phyloP scores from a whole-genome alignment of 2,888 invertebrate species.

The Melanostoma mellinum region DNA sequence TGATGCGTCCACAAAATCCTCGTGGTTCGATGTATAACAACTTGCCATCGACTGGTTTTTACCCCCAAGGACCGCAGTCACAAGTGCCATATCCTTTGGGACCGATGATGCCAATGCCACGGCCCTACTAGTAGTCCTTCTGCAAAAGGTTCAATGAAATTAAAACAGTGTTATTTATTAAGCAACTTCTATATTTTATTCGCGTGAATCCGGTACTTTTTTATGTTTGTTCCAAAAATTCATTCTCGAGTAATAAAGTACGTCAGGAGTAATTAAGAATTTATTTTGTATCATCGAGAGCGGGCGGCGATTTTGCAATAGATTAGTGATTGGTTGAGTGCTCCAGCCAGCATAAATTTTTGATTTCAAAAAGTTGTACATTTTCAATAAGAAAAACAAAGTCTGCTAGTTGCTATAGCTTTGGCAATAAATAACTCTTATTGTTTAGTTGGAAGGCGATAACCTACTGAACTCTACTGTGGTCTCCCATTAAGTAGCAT shows the following conservation, averaged over 20 bases:
- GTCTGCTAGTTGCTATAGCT: too few species aligned
- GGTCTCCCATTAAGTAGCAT: too few species aligned
- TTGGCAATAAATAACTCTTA: too few species aligned
- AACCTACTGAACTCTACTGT: too few species aligned
- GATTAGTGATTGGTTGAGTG: too few species aligned
- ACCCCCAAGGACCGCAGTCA: conserved; percentile 74
- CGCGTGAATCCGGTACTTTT: conserved; percentile 8
- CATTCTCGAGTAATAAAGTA: conserved; percentile 49
- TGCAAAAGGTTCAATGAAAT: neutral
- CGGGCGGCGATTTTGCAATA: too few species aligned
- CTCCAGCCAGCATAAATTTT: too few species aligned
- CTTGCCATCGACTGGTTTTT: conserved; percentile 75
- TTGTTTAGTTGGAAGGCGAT: too few species aligned
- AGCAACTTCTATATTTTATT: conserved; percentile 1
- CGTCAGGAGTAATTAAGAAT: neutral
- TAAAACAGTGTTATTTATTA: conserved; percentile 23
- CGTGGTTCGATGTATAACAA: conserved; percentile 77
- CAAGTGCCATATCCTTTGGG: conserved; percentile 83
- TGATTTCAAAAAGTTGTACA: too few species aligned
- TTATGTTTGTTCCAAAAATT: conserved; percentile 30
- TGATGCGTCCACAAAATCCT: conserved; percentile 83
- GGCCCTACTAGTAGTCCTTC: conserved; percentile 83
- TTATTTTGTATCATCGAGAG: too few species aligned
- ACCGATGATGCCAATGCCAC: conserved; percentile 92
- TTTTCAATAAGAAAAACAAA: too few species aligned